Percentiles rank a stretch among this genome's conserved stretches.
Evolutionary conservation across 2,113 vertebrate genomes (phyloP).

Genomic region (Tupaia tana): DNA sequence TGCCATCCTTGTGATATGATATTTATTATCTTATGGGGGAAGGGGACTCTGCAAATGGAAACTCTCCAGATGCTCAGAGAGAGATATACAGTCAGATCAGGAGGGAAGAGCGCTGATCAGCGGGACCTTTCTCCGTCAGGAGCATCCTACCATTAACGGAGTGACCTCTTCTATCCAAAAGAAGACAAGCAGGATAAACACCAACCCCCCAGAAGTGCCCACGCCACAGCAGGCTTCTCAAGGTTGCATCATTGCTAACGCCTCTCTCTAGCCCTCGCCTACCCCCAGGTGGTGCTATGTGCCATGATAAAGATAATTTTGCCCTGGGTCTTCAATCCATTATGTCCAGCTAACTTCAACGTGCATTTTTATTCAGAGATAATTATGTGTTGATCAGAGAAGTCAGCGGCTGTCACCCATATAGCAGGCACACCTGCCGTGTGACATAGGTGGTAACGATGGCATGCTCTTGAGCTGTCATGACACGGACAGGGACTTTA

Average conservation of each 20-base stretch:
- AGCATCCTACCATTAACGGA: conserved; percentile 87
- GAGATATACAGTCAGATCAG: conserved; percentile 88
- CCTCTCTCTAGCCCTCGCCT: conserved; percentile 83
- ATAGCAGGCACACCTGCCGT: conserved; percentile 89
- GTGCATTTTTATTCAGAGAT: conserved; percentile 92
- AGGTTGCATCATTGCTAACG: conserved; percentile 85
- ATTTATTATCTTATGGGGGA: conserved; percentile 97
- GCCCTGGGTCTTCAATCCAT: conserved; percentile 92
- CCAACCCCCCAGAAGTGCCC: conserved; percentile 85
- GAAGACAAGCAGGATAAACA: conserved; percentile 88
- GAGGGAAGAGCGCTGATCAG: conserved; percentile 83
- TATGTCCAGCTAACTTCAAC: conserved; percentile 88
- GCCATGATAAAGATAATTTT: conserved; percentile 85
- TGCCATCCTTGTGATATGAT: conserved; percentile 97
- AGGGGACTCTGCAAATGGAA: conserved; percentile 88
- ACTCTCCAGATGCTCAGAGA: conserved; percentile 89
- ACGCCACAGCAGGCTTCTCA: conserved; percentile 78
- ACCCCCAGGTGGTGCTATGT: conserved; percentile 90
- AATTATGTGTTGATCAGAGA: conserved; percentile 93
- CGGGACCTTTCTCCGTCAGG: conserved; percentile 86
- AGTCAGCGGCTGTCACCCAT: conserved; percentile 91
- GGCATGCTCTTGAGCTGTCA: conserved; percentile 91
- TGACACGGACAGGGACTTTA: conserved; percentile 90
- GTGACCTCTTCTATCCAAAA: conserved; percentile 88
- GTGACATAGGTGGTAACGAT: conserved; percentile 92